A percentile compares a stretch with the other conserved stretches of the same genome.
Conservation (phyloP, 2,888 invertebrate species). For the Spisula solida region DNA sequence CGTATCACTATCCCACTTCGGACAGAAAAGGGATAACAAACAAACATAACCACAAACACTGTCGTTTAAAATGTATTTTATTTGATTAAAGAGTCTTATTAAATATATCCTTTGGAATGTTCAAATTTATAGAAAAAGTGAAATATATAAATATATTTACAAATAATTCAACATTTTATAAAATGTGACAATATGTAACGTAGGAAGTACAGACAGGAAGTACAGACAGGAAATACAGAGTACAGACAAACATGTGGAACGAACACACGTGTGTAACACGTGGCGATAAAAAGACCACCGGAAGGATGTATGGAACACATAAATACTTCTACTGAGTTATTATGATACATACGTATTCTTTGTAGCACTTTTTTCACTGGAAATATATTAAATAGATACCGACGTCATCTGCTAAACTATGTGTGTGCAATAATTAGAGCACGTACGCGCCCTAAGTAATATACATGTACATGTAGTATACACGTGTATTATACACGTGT, state of each 20-base stretch:
- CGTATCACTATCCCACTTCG: too few species aligned
- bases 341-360: not conserved
- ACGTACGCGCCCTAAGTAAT: too few species aligned
- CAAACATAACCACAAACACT: not conserved
- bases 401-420: too few species aligned
- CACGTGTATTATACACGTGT: too few species aligned
- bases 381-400: too few species aligned
- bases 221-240: not conserved
- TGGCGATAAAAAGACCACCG: not conserved
- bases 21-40: not conserved
- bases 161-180: conserved; percentile 28
- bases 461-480: too few species aligned
- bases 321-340: not conserved
- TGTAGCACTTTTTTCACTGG: too few species aligned
- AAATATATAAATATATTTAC: conserved; percentile 42
- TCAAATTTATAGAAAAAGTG: conserved; percentile 42
- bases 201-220: not conserved
- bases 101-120: conserved; percentile 49
- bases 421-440: too few species aligned
- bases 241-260: not conserved
- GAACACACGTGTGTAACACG: not conserved
- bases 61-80: not conserved
- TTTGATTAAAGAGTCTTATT: conserved; percentile 38
- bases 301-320: not conserved
- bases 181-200: not conserved